Base-by-base conservation (phyloP, 1,140 invertebrate genomes). In the Ostrea denselamellosa region DNA sequence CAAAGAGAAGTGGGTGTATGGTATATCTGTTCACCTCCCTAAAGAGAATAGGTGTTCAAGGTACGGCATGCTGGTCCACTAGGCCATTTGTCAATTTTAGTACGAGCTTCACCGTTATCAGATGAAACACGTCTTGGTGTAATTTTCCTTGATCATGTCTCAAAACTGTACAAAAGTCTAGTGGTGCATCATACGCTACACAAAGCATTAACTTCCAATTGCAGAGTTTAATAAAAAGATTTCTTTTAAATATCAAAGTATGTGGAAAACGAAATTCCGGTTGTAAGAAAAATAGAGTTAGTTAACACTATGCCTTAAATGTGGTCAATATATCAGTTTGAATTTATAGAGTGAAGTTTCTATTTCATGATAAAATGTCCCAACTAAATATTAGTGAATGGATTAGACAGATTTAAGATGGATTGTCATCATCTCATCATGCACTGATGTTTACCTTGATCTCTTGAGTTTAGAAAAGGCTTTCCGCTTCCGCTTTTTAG, bases 401-500 rank as follows among this genome's bases (percentile, higher is more conserved):
- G 68, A 77, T 77, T 77, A 5, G 25, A 77, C 25, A 10, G 68
- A 77, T 77, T 77, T 3, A 5, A 7, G 4, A 25, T 77, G 68
- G 68, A 77, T 77, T 77, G 68, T 34, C 25, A 77, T 3, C 68
- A 14, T 77, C 9, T 14, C 28, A 77, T 77, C 68, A 77, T 77
- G 68, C 17, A 77, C 68, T 77, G 68, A 34, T 77, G 68, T 77
- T 77, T 77, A 77, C 68, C 68, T 77, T 77, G 68, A 77, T 77
- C 68, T 25, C 68, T 77, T 62, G 86, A 51, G 34, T 56, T 56
- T 71, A 62, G 86, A 71, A 88, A 88, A 77, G 77, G 83, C 77
- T 81, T 87, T 87, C 86, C 86, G 86, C 77, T 86, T 71, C 82
- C 54, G 54, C 34, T 68, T 81, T 84, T 34, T 83, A 86, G 28